Percentiles rank a stretch among this genome's conserved stretches.
Conservation (phyloP, 2,797 vertebrate genomes). For the Zenarchopterus dispar region DNA sequence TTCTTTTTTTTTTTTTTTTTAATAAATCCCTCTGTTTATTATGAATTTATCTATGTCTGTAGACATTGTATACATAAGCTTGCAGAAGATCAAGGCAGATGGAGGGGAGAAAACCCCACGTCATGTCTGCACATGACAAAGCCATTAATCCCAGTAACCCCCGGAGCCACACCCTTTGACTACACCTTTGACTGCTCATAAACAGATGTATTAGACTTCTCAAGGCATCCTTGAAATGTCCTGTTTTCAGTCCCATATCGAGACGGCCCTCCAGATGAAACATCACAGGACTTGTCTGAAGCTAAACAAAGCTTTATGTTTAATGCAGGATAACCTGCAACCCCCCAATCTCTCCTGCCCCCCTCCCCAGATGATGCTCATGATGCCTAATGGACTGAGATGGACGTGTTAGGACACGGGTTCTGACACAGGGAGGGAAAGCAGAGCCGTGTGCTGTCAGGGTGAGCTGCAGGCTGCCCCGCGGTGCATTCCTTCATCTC, state of each 20-base stretch:
- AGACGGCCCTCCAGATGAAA: conserved; percentile 2
- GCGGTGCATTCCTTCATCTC: conserved; percentile 73
- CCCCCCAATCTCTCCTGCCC: conserved; percentile 3
- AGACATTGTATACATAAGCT: no score
- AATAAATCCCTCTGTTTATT: no score
- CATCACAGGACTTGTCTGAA: conserved; percentile 3
- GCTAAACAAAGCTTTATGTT: background rate
- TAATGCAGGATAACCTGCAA: background rate
- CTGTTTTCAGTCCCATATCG: background rate
- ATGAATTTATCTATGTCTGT: no score
- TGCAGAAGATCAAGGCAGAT: conserved; percentile 48
- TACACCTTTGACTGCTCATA: conserved; percentile 36
- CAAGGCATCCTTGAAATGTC: conserved; percentile 18
- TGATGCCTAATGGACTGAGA: conserved; percentile 39
- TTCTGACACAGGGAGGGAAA: conserved; percentile 18
- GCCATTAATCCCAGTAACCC: conserved; percentile 57
- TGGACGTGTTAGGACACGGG: conserved; percentile 67
- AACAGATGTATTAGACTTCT: conserved; percentile 37
- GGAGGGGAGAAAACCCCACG: conserved; percentile 20
- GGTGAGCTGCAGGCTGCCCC: conserved; percentile 66
- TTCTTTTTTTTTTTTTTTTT: no score
- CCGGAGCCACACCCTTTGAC: conserved; percentile 35
- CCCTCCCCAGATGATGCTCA: conserved; percentile 26
- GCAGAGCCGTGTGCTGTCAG: conserved; percentile 33
- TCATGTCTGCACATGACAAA: conserved; percentile 66